Base-by-base conservation (phyloP, 2,888 invertebrate species). In the Cataglyphis cursor region DNA sequence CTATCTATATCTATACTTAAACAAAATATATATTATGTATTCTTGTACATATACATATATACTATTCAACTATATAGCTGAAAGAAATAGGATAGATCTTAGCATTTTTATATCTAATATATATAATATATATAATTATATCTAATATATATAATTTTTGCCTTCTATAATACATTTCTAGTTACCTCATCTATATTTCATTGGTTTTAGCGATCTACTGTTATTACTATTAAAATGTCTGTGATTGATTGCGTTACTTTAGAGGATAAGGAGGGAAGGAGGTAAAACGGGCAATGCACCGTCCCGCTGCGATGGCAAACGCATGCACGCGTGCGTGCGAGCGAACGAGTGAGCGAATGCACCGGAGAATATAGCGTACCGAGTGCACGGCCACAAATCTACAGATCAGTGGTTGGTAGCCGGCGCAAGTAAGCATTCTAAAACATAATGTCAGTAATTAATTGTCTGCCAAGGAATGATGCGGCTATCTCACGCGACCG, bases 401-500 rank as follows among this genome's bases (percentile, higher is more conserved):
- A 91, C 89, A 85, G 90, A 91, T 91, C 89, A 87, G 87, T 89
- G 91, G 91, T 92, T 92, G 92, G 92, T 90, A 80, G 78, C 73
- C 73, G 59, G 89, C 87, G 91, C 90, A 89, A 89, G 91, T 89
- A 90, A 91, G 91, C 93, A 91, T 92, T 92, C 92, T 92, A 92
- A 93, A 91, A 91, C 91, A 92, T 93, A 92, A 93, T 93, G 91
- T 91, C 90, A 90, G 93, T 93, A 93, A 93, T 93, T 93, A 93
- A 93, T 93, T 93, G 92, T 93, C 91, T 89, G 89, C 90, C 88
- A 87, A 92, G 91, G 90, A 93, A 92, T 92, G 92, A 93, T 93
- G 93, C 90, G 92, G 90, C 91, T 92, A 90, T 93, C 92, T 93
- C 93, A 93, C 93, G 93, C 93, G 92, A 93, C 89, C 91, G 85